phyloP scores from a whole-genome alignment of 2,113 vertebrate genomes.

The Hippotragus niger region DNA sequence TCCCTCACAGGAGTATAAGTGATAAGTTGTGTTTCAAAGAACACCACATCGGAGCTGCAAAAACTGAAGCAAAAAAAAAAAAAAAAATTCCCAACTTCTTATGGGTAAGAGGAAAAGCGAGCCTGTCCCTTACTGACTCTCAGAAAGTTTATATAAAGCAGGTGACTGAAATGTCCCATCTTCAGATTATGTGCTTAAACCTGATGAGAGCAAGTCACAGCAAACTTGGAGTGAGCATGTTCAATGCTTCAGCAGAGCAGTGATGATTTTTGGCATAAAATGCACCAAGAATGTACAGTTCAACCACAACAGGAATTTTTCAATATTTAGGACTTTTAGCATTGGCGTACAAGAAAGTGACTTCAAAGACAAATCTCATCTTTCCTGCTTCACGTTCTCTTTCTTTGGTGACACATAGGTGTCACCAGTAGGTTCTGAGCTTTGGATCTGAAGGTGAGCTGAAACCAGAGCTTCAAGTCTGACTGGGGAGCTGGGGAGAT shows the following conservation, averaged over 20 bases:
- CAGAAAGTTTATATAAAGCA: not conserved
- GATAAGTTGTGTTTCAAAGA: conserved; percentile 76
- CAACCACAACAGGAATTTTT: not conserved
- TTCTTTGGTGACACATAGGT: not conserved
- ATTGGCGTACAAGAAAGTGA: not conserved
- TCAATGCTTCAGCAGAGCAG: not conserved
- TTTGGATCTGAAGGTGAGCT: not conserved
- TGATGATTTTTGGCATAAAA: not conserved
- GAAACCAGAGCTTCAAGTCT: not conserved
- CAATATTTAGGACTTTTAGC: not conserved
- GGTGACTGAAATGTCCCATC: not conserved
- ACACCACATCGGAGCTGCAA: conserved; percentile 46
- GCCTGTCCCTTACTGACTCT: conserved; percentile 9
- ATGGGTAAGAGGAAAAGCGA: conserved; percentile 8
- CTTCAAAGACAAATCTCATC: not conserved
- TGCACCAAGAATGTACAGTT: not conserved
- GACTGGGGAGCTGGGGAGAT: not conserved
- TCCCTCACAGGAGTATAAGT: conserved; percentile 63
- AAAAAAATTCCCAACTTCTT: conserved; percentile 35
- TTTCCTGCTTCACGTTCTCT: not conserved
- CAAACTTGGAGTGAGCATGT: not conserved
- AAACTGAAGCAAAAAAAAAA: conserved; percentile 57
- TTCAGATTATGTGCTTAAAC: not conserved
- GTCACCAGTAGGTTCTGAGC: not conserved
- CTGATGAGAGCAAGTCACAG: not conserved